Percentiles rank a stretch among this genome's conserved stretches.
These are phyloP conservation scores for Eupsilia transversa DNA, from an alignment of 2,888 invertebrate genomes.

Conservation along the genomic window DNA sequence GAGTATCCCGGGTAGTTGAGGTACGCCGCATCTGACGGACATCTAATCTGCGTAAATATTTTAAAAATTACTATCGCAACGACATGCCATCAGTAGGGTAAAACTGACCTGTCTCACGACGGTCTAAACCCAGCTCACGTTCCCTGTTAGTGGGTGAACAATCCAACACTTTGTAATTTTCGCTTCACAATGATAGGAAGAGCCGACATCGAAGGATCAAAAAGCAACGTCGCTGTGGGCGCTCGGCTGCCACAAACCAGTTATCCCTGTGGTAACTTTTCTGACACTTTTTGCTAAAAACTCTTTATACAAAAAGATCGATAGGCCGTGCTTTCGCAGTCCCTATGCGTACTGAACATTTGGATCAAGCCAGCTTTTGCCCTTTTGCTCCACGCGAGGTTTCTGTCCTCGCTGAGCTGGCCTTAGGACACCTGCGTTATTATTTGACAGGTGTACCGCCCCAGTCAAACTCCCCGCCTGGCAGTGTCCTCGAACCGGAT, in stretches of 20 bases:
- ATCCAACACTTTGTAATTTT: slow-evolving; percentile 33
- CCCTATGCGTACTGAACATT: slow-evolving; percentile 92
- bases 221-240: slow-evolving; percentile 12
- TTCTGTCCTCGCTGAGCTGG: too few relatives aligned
- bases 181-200: slow-evolving; percentile 3
- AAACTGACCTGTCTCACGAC: slow-evolving; percentile 92
- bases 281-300: slow-evolving; percentile 88
- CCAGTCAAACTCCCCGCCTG: too few relatives aligned
- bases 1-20: too few relatives aligned
- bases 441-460: too few relatives aligned
- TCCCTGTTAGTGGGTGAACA: slow-evolving; percentile 9
- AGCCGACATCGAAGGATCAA: slow-evolving; percentile 17
- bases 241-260: slow-evolving; percentile 90
- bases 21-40: too few relatives aligned
- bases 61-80: slow-evolving; percentile 91
- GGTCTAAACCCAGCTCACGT: slow-evolving; percentile 86
- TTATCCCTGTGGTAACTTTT: slow-evolving; percentile 94
- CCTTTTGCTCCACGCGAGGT: slow-evolving; percentile 93
- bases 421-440: too few relatives aligned
- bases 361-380: slow-evolving; percentile 92
- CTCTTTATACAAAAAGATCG: slow-evolving; percentile 88
- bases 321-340: slow-evolving; percentile 92
- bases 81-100: slow-evolving; percentile 90
- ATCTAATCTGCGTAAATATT: too few relatives aligned
- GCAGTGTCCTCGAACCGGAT: too few relatives aligned